A percentile compares a stretch with the other conserved stretches of the same genome.
These are phyloP conservation scores for Drosophila hydei DNA, from an alignment of 1,140 invertebrate species.

Conservation along the genomic window DNA sequence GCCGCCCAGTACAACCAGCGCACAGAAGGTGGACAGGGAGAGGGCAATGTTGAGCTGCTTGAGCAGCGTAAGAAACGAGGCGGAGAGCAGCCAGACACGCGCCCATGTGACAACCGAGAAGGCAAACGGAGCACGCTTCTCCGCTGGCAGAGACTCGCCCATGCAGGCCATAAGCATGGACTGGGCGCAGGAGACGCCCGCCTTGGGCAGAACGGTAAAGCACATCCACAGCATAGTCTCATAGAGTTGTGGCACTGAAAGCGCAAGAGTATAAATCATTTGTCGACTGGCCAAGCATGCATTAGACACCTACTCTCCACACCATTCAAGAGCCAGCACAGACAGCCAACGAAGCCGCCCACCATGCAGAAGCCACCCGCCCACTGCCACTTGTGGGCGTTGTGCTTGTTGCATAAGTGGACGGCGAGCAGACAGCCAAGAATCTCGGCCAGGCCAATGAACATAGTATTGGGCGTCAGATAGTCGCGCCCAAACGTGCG, in stretches of 20 bases:
- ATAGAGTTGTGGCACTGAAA: constrained; percentile 59
- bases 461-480: constrained; percentile 76
- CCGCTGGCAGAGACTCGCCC: constrained; percentile 60
- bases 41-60: constrained; percentile 68
- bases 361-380: constrained; percentile 55
- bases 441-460: constrained; percentile 75
- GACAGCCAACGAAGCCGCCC: constrained; percentile 56
- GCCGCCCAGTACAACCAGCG: constrained; percentile 71
- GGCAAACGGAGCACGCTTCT: constrained; percentile 58
- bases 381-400: constrained; percentile 62
- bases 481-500: constrained; percentile 83
- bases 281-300: not conserved
- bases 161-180: constrained; percentile 71
- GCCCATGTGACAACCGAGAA: constrained; percentile 75
- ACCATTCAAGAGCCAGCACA: constrained; percentile 60
- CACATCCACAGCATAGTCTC: constrained; percentile 67
- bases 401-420: constrained; percentile 42
- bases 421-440: constrained; percentile 76
- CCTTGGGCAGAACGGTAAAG: constrained; percentile 65
- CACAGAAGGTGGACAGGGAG: constrained; percentile 69
- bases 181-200: constrained; percentile 70
- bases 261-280: not conserved
- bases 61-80: constrained; percentile 74
- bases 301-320: constrained; percentile 26
- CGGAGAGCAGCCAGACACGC: constrained; percentile 75